Evolutionary conservation across 2,888 invertebrate species (phyloP).

Genomic region (Cataglyphis albicans): DNA sequence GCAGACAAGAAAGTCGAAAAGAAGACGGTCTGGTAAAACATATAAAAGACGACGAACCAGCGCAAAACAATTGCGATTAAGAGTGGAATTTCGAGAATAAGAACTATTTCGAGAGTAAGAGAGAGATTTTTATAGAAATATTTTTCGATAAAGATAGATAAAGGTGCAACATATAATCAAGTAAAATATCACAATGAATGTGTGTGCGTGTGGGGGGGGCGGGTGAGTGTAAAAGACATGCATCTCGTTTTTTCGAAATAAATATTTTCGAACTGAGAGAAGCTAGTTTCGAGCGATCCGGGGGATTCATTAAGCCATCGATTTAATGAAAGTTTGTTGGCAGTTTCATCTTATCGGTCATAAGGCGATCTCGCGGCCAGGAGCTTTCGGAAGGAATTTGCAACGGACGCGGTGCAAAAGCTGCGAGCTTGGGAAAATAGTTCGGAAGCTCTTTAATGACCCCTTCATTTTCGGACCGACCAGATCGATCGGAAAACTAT

Average conservation of each 20-base stretch:
- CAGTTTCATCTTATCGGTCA: slow-evolving; percentile 47
- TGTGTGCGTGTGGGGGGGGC: too few relatives aligned
- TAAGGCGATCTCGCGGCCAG: slow-evolving; percentile 56
- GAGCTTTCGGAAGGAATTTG: slow-evolving; percentile 30
- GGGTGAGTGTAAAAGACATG: background rate
- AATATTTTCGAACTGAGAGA: background rate
- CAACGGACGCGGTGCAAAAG: slow-evolving; percentile 28
- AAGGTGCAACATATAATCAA: background rate
- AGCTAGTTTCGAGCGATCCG: slow-evolving; percentile 27
- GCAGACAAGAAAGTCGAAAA: slow-evolving; percentile 50
- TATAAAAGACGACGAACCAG: slow-evolving; percentile 27
- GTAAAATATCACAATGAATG: background rate
- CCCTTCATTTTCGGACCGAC: slow-evolving; percentile 64
- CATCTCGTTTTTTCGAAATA: background rate
- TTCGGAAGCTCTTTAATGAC: slow-evolving; percentile 70
- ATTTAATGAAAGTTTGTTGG: slow-evolving; percentile 62
- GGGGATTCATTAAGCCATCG: slow-evolving; percentile 60
- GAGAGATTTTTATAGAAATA: slow-evolving; percentile 5
- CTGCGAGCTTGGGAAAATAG: slow-evolving; percentile 59
- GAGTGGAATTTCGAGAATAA: background rate
- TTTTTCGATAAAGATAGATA: background rate
- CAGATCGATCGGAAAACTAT: slow-evolving; percentile 69
- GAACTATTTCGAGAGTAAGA: background rate
- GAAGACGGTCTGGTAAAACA: slow-evolving; percentile 37
- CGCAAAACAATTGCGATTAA: slow-evolving; percentile 51